These are phyloP conservation scores for Daboia siamensis DNA, from an alignment of 2,113 vertebrate genomes.

Conservation along the genomic window DNA sequence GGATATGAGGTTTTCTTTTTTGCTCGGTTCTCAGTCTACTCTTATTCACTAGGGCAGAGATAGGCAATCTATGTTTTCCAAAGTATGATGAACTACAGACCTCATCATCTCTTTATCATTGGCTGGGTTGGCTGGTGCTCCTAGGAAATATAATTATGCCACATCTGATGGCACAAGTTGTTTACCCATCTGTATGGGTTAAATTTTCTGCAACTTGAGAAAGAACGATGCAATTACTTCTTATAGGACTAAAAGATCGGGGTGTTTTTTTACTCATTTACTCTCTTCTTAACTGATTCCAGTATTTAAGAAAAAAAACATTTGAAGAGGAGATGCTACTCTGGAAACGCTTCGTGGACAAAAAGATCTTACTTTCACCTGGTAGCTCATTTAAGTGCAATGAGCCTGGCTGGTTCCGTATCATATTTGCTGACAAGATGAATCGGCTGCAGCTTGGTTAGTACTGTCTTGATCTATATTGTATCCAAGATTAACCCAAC, in stretches of 20 bases:
- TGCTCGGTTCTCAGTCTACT: not conserved
- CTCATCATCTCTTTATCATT: not conserved
- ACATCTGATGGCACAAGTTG: not conserved
- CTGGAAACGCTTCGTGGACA: slow-evolving; percentile 83
- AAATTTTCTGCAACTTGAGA: not conserved
- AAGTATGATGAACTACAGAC: not conserved
- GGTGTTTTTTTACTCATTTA: slow-evolving; percentile 24
- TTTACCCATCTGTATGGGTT: not conserved
- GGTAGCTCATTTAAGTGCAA: slow-evolving; percentile 86
- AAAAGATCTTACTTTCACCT: slow-evolving; percentile 83
- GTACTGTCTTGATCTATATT: slow-evolving; percentile 25
- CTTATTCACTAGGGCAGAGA: not conserved
- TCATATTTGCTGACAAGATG: slow-evolving; percentile 84
- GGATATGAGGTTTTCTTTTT: not conserved
- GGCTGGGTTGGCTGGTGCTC: not conserved
- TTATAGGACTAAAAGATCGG: not conserved
- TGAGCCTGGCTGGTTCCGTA: slow-evolving; percentile 92
- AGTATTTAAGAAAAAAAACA: slow-evolving; percentile 82
- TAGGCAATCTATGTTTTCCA: not conserved
- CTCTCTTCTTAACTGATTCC: slow-evolving; percentile 35
- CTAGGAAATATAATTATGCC: not conserved
- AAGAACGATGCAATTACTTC: not conserved
- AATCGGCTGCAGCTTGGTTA: slow-evolving; percentile 81
- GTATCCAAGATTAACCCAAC: not conserved
- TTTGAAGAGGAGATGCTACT: slow-evolving; percentile 85